phyloP scores from a whole-genome alignment of 2,888 invertebrate species.

The Watsonalla cultraria region DNA sequence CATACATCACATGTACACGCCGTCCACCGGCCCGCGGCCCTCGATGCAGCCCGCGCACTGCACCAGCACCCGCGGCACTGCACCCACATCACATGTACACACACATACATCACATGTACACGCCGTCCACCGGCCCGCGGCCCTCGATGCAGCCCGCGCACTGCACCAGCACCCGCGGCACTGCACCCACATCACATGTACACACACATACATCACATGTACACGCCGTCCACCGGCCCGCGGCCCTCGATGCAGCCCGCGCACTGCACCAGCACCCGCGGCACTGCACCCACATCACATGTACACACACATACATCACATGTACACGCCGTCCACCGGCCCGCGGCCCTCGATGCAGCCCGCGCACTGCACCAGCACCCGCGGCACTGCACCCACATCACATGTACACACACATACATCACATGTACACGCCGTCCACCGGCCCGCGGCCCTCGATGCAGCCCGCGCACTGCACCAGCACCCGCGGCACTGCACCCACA shows the following conservation, averaged over 20 bases:
- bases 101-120: slow-evolving; percentile 81
- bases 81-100: slow-evolving; percentile 7
- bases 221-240: slow-evolving; percentile 98
- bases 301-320: slow-evolving; percentile 4
- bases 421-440: slow-evolving; percentile 95
- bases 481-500: slow-evolving; percentile 94
- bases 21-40: slow-evolving; percentile 96
- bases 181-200: slow-evolving; percentile 57
- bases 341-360: too few species aligned
- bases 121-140: slow-evolving; percentile 97
- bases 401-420: background rate
- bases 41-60: slow-evolving; percentile 97
- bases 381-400: slow-evolving; percentile 94
- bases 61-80: slow-evolving; percentile 94
- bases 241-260: slow-evolving; percentile 95
- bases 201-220: slow-evolving; percentile 57
- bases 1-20: slow-evolving; percentile 88
- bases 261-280: slow-evolving; percentile 94
- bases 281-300: slow-evolving; percentile 79
- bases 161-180: slow-evolving; percentile 93
- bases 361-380: slow-evolving; percentile 94
- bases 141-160: slow-evolving; percentile 96
- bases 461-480: slow-evolving; percentile 95
- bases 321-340: too few species aligned
- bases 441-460: slow-evolving; percentile 95